phyloP scores from a whole-genome alignment of 1,140 invertebrate genomes.

The Nebria ingens region DNA sequence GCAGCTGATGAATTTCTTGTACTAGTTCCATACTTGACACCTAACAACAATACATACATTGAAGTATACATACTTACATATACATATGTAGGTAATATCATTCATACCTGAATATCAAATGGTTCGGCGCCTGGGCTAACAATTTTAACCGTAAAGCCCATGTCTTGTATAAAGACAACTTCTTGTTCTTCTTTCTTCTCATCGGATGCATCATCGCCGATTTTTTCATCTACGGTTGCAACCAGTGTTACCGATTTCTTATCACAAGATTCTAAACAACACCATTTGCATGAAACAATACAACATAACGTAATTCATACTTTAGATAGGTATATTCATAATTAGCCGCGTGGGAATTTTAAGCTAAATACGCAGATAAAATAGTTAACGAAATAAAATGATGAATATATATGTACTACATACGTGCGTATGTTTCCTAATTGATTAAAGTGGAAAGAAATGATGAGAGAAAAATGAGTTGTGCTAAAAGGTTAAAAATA shows the following conservation, averaged over 20 bases:
- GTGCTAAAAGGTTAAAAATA: too few relatives aligned
- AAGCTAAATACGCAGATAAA: too few relatives aligned
- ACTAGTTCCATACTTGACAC: constrained; percentile 97
- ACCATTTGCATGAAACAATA: not conserved
- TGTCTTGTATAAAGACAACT: constrained; percentile 86
- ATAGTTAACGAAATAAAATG: too few relatives aligned
- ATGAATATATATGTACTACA: too few relatives aligned
- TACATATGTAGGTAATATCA: not conserved
- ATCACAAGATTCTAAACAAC: not conserved
- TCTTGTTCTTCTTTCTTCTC: constrained; percentile 58
- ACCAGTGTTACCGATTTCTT: not conserved
- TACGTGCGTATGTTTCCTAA: too few relatives aligned
- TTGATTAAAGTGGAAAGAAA: too few relatives aligned
- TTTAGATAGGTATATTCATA: not conserved
- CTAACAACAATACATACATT: constrained; percentile 35
- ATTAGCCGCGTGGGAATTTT: not conserved
- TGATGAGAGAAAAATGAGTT: too few relatives aligned
- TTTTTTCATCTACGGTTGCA: constrained; percentile 31
- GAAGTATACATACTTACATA: not conserved
- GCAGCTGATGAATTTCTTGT: constrained; percentile 95
- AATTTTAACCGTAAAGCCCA: constrained; percentile 88
- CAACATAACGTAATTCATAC: not conserved
- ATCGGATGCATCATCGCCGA: constrained; percentile 44
- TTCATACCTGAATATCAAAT: constrained; percentile 79
- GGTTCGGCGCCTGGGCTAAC: constrained; percentile 77